Evolutionary conservation across 1,140 invertebrate species (phyloP).

Genomic region (Trigoniulus corallinus): DNA sequence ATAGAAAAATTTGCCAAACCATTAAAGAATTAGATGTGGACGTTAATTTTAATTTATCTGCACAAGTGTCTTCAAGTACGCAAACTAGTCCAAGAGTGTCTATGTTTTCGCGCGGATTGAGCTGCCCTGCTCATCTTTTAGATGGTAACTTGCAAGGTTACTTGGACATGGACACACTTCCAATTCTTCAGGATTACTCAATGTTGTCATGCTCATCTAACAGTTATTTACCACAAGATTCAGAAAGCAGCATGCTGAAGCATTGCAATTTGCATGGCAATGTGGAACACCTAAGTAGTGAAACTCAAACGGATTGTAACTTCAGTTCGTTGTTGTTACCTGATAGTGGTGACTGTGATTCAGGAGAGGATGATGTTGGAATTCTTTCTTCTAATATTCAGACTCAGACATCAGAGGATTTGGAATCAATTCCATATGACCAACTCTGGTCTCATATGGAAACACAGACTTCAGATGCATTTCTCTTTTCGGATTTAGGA

Average conservation of each 20-base stretch:
- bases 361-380: neutral
- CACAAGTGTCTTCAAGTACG: neutral
- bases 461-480: conserved; percentile 12
- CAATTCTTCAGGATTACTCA: too few species aligned
- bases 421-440: conserved; percentile 2
- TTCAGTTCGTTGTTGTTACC: neutral
- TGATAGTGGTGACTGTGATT: neutral
- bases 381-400: conserved; percentile 5
- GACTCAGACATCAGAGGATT: conserved; percentile 4
- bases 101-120: neutral
- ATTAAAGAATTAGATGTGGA: neutral
- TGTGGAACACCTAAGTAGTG: neutral
- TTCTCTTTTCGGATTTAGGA: conserved; percentile 11
- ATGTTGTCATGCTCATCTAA: too few species aligned
- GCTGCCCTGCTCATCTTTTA: neutral
- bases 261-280: neutral
- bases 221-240: neutral
- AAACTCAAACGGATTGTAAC: conserved; percentile 6
- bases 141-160: neutral
- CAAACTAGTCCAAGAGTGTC: neutral
- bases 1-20: neutral
- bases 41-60: neutral
- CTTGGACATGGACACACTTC: too few species aligned
- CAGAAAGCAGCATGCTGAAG: neutral
- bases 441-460: conserved; percentile 8